These are phyloP conservation scores for Brachionus angularis DNA, from an alignment of 1,140 invertebrate species.

Conservation along the genomic window DNA sequence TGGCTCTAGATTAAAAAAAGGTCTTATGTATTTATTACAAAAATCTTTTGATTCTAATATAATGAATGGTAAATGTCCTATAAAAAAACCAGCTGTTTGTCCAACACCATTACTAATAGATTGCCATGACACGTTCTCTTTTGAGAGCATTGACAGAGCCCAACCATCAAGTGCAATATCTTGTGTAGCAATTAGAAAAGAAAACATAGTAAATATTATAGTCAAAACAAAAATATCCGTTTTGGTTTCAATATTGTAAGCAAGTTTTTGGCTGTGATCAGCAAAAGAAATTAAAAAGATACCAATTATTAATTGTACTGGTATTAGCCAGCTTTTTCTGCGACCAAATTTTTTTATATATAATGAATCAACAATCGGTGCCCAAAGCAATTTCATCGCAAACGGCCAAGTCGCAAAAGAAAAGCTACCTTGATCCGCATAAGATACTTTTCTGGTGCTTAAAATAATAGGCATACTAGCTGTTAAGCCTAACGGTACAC, in stretches of 20 bases:
- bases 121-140: slow-evolving; percentile 93
- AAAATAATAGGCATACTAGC: slow-evolving; percentile 90
- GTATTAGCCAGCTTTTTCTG: slow-evolving; percentile 93
- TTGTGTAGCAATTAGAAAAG: slow-evolving; percentile 95
- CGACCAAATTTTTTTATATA: slow-evolving; percentile 78
- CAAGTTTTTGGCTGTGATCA: slow-evolving; percentile 51
- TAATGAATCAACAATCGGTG: slow-evolving; percentile 89
- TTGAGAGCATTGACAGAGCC: slow-evolving; percentile 65
- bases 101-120: slow-evolving; percentile 98
- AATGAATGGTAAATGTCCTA: slow-evolving; percentile 94
- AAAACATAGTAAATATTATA: slow-evolving; percentile 77
- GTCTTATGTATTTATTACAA: slow-evolving; percentile 83
- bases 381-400: slow-evolving; percentile 91
- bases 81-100: slow-evolving; percentile 84
- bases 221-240: not conserved
- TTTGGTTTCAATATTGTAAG: slow-evolving; percentile 17
- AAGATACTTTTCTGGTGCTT: slow-evolving; percentile 80
- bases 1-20: not conserved
- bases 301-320: slow-evolving; percentile 72
- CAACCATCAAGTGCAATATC: slow-evolving; percentile 72
- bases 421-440: slow-evolving; percentile 84
- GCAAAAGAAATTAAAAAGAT: slow-evolving; percentile 46
- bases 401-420: slow-evolving; percentile 98
- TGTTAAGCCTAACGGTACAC: slow-evolving; percentile 81
- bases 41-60: slow-evolving; percentile 93